Percentiles rank a stretch among this genome's conserved stretches.
Evolutionary conservation across 2,113 vertebrate species (phyloP).

Genomic region (Chaenocephalus aceratus): DNA sequence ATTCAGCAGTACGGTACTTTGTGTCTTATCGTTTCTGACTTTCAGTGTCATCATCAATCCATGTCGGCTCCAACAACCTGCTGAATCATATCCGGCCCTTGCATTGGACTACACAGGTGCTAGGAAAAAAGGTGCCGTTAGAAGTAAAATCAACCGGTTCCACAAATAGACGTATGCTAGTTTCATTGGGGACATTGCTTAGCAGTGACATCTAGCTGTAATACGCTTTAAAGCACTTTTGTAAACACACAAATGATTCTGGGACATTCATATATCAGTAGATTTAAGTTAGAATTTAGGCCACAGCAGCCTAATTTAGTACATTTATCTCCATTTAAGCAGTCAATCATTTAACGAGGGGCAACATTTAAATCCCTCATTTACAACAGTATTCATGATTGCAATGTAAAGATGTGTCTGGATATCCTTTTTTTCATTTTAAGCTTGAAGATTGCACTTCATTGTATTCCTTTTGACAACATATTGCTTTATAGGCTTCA

Average conservation of each 20-base stretch:
- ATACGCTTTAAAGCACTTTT: conserved; percentile 44
- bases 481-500: conserved; percentile 3
- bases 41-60: conserved; percentile 23
- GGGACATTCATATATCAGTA: conserved; percentile 36
- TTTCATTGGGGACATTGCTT: conserved; percentile 24
- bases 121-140: conserved; percentile 6
- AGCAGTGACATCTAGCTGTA: conserved; percentile 43
- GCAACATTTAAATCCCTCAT: conserved; percentile 2
- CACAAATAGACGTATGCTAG: conserved; percentile 6
- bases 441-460: conserved; percentile 46
- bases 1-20: conserved; percentile 53
- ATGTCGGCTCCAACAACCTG: conserved; percentile 27
- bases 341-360: conserved; percentile 42
- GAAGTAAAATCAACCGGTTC: conserved; percentile 18
- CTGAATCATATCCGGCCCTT: conserved; percentile 15
- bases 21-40: conserved; percentile 19
- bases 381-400: conserved; percentile 10
- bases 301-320: conserved; percentile 41
- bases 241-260: conserved; percentile 25
- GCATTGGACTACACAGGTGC: conserved; percentile 17
- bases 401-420: conserved; percentile 3
- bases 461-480: conserved; percentile 22
- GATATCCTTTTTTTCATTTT: conserved; percentile 18
- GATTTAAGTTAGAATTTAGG: conserved; percentile 33
- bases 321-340: conserved; percentile 28